Evolutionary conservation across 2,888 invertebrate genomes (phyloP), one percentile per base, ranked within the genome.

Genomic region (Eurois occulta): DNA sequence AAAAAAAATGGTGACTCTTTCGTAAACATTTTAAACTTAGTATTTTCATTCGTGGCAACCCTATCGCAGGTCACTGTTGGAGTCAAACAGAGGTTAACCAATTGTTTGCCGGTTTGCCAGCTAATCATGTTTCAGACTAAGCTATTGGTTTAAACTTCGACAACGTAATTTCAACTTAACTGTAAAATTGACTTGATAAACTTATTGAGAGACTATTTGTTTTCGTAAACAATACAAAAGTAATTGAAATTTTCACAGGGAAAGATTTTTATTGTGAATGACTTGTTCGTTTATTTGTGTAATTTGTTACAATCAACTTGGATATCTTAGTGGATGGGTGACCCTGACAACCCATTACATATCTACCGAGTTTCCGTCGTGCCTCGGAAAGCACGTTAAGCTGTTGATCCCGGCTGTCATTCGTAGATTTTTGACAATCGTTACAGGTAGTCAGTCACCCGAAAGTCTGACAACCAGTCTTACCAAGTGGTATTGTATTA

Each of bases 61-160:
- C 93, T 93, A 74, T 38, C n/a, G 7, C 48, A 85, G 92, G 91
- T 92, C 90, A 92, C 86, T 87, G 81, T 80, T 75, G 85, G 86
- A 92, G 93, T 92, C 91, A 92, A 91, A 87, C 85, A 73, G 88
- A 90, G 94, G 94, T 94, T 93, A 94, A 90, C 91, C 91, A 89
- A 91, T 93, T 91, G 92, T 93, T 92, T 90, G 91, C 89, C 85
- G 88, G 92, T 93, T 92, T 90, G 91, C 89, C 85, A 87, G 90
- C 90, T 93, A 93, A 94, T 94, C 92, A 92, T 92, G 89, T 91
- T 90, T 91, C 90, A 90, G 90, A 90, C 90, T 89, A 90, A 92
- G 90, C 92, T 92, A 92, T 93, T 91, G 91, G 91, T 91, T 91
- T 90, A 90, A 87, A 89, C 91, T 90, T 90, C 82, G 87, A 90